Conservation (phyloP, 2,888 invertebrate species). For the Clitarchus hookeri region DNA sequence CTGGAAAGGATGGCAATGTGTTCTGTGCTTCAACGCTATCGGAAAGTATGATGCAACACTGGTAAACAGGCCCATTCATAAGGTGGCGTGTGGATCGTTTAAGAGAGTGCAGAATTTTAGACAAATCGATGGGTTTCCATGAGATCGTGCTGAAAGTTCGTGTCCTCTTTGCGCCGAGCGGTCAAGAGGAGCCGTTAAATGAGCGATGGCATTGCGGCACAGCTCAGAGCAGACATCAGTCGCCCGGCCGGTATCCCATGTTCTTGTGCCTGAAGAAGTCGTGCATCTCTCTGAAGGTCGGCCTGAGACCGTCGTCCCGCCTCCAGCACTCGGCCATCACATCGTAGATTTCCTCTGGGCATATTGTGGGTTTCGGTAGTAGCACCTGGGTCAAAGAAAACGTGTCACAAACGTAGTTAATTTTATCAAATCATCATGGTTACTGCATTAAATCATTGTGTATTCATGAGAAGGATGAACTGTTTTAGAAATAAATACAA, state of each 20-base stretch:
- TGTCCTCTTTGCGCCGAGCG: not conserved
- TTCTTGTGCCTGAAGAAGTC: conserved; percentile 68
- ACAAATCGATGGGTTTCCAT: not conserved
- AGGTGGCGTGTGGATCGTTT: not conserved
- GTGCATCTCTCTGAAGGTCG: conserved; percentile 70
- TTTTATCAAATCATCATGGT: too few species aligned
- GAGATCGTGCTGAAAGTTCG: not conserved
- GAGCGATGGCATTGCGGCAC: not conserved
- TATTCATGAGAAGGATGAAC: too few species aligned
- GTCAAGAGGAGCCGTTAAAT: not conserved
- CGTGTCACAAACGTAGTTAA: too few species aligned
- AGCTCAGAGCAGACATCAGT: conserved; percentile 25
- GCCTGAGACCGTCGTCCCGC: conserved; percentile 62
- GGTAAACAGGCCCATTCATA: not conserved
- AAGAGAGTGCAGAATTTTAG: not conserved
- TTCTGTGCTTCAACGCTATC: not conserved
- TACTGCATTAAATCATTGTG: too few species aligned
- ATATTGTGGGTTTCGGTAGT: conserved; percentile 75
- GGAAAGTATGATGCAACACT: not conserved
- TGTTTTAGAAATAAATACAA: too few species aligned
- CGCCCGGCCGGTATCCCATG: conserved; percentile 57
- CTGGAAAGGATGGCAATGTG: not conserved
- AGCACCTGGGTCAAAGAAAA: conserved; percentile 53
- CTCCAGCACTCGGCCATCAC: conserved; percentile 74
- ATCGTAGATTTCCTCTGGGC: conserved; percentile 75